These are phyloP conservation scores for Caenorhabditis macrosperma DNA, from an alignment of 2,888 invertebrate species.

Conservation along the genomic window DNA sequence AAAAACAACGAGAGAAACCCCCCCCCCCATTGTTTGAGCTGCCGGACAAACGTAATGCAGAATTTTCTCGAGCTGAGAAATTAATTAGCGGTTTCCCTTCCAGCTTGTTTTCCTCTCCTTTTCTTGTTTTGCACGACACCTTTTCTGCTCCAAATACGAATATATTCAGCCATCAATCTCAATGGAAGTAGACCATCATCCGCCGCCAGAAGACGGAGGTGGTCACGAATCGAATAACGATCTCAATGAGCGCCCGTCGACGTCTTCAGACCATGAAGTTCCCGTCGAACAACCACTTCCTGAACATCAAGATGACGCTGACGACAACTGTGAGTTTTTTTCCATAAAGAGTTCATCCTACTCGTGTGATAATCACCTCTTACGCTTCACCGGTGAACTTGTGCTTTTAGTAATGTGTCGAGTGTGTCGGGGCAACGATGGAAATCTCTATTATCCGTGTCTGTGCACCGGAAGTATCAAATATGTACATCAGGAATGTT, in stretches of 20 bases:
- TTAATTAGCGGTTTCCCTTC: neutral
- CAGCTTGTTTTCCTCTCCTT: neutral
- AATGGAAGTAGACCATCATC: slow-evolving; percentile 37
- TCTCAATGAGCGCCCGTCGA: slow-evolving; percentile 24
- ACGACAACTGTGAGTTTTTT: slow-evolving; percentile 49
- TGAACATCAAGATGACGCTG: neutral
- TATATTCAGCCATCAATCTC: neutral
- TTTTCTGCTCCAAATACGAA: neutral
- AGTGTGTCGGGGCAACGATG: slow-evolving; percentile 96
- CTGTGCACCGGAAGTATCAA: slow-evolving; percentile 99
- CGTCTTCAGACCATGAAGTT: neutral
- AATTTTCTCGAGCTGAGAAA: neutral
- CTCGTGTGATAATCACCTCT: no score
- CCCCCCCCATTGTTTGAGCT: neutral
- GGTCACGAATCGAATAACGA: neutral
- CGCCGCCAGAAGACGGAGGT: slow-evolving; percentile 22
- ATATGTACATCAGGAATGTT: slow-evolving; percentile 93
- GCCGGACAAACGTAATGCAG: neutral
- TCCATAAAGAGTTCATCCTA: no score
- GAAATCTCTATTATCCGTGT: slow-evolving; percentile 97
- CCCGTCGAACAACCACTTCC: neutral
- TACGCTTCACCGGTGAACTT: no score
- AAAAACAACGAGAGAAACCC: no score
- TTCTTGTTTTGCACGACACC: neutral
- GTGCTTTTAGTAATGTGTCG: slow-evolving; percentile 93